Conservation (phyloP, 2,113 vertebrate species). For the Nipponia nippon region DNA sequence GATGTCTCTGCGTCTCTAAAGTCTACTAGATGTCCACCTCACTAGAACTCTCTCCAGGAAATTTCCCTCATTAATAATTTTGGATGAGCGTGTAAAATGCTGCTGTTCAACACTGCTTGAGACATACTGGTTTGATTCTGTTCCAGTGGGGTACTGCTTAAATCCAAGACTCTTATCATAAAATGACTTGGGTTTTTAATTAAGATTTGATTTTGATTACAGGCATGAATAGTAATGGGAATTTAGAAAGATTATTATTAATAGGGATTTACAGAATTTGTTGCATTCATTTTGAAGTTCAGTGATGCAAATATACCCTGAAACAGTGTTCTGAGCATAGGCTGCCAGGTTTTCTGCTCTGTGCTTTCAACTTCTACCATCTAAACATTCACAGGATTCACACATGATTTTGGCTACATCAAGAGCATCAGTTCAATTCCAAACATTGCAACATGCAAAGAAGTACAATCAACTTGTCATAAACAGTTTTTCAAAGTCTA, state of each 20-base stretch:
- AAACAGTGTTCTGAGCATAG: neutral
- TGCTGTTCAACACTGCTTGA: neutral
- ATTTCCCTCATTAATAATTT: neutral
- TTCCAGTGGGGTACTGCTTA: neutral
- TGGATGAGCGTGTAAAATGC: neutral
- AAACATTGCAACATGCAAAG: neutral
- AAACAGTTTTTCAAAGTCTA: neutral
- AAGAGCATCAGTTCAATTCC: neutral
- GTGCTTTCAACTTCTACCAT: neutral
- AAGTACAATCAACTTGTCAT: neutral
- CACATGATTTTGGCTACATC: neutral
- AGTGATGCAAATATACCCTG: neutral
- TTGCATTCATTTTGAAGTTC: neutral
- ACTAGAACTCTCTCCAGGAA: neutral
- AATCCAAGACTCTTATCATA: neutral
- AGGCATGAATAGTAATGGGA: neutral
- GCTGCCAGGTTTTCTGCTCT: neutral
- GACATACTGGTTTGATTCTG: neutral
- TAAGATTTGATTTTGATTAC: neutral
- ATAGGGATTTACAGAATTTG: neutral
- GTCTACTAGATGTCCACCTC: neutral
- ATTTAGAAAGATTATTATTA: neutral
- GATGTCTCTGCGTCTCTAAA: neutral
- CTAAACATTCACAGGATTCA: neutral
- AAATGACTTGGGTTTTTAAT: neutral